phyloP scores from a whole-genome alignment of 2,888 invertebrate species.

The Caenorhabditis sinica region DNA sequence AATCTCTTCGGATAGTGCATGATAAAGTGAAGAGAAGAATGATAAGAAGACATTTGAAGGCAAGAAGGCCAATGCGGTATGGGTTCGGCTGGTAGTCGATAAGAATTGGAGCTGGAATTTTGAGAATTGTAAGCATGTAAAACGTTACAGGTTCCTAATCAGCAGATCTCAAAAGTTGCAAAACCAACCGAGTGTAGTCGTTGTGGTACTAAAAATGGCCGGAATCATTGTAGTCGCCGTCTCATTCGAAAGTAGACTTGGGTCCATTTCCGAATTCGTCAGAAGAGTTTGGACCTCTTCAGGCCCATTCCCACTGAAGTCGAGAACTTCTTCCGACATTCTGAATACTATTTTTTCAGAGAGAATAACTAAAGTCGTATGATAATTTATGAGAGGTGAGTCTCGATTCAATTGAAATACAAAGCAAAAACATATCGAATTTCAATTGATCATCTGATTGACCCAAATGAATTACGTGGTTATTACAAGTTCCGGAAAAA shows the following conservation, averaged over 20 bases:
- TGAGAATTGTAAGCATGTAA: not conserved
- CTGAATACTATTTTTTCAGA: not conserved
- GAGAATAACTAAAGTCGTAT: not conserved
- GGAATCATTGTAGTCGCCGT: slow-evolving; percentile 12
- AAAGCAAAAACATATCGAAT: slow-evolving; percentile 38
- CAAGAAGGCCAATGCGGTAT: slow-evolving; percentile 64
- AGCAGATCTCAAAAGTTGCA: too few relatives aligned
- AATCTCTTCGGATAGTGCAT: slow-evolving; percentile 68
- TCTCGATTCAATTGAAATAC: slow-evolving; percentile 9
- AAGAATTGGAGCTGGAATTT: slow-evolving; percentile 24
- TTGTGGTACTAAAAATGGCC: slow-evolving; percentile 34
- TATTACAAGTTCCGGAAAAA: slow-evolving; percentile 4
- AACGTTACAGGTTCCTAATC: not conserved
- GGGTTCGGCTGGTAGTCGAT: slow-evolving; percentile 63
- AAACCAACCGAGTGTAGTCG: slow-evolving; percentile 37
- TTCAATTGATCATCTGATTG: slow-evolving; percentile 53
- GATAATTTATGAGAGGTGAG: slow-evolving; percentile 1
- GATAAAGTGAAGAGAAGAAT: slow-evolving; percentile 64
- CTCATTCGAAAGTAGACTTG: slow-evolving; percentile 42
- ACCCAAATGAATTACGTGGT: not conserved
- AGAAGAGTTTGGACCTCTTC: slow-evolving; percentile 45
- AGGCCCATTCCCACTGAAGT: slow-evolving; percentile 60
- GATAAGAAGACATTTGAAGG: slow-evolving; percentile 67
- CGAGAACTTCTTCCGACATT: slow-evolving; percentile 60
- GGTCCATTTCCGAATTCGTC: slow-evolving; percentile 37